A percentile compares a stretch with the other conserved stretches of the same genome.
phyloP scores from a whole-genome alignment of 2,797 vertebrate species.

The Chaunax sp. region DNA sequence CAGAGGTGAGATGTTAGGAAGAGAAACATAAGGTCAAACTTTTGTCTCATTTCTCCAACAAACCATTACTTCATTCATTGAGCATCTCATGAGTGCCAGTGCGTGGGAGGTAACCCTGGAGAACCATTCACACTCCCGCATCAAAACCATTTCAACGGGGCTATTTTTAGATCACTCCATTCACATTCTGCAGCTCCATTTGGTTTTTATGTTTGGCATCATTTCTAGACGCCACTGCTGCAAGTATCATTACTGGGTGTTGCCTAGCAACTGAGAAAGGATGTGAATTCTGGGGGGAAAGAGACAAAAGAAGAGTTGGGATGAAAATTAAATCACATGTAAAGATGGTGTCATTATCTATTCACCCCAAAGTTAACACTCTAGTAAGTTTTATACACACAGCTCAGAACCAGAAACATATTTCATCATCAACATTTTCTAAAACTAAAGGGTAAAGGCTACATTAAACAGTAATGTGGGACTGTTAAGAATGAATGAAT shows the following conservation, averaged over 20 bases:
- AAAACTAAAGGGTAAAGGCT: not conserved
- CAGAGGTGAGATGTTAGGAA: not conserved
- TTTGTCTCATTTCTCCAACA: slow-evolving; percentile 14
- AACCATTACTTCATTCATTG: slow-evolving; percentile 31
- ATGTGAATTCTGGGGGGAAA: slow-evolving; percentile 29
- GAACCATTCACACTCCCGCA: slow-evolving; percentile 70
- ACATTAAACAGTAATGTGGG: no score
- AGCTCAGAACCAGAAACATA: not conserved
- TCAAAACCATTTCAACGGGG: slow-evolving; percentile 51
- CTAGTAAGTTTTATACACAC: slow-evolving; percentile 12
- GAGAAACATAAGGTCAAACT: slow-evolving; percentile 10
- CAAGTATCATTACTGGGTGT: slow-evolving; percentile 67
- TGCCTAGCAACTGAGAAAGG: slow-evolving; percentile 74
- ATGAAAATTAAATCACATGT: slow-evolving; percentile 28
- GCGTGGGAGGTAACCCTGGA: slow-evolving; percentile 60
- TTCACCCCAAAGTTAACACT: slow-evolving; percentile 15
- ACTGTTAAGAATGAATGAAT: no score
- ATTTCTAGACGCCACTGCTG: slow-evolving; percentile 56
- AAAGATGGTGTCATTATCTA: slow-evolving; percentile 11
- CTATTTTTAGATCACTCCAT: slow-evolving; percentile 77
- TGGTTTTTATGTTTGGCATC: slow-evolving; percentile 70
- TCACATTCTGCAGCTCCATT: slow-evolving; percentile 70
- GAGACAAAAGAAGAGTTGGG: slow-evolving; percentile 33
- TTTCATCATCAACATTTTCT: not conserved
- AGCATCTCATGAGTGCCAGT: slow-evolving; percentile 8